phyloP scores from a whole-genome alignment of 2,888 invertebrate species.

The Myathropa florea region DNA sequence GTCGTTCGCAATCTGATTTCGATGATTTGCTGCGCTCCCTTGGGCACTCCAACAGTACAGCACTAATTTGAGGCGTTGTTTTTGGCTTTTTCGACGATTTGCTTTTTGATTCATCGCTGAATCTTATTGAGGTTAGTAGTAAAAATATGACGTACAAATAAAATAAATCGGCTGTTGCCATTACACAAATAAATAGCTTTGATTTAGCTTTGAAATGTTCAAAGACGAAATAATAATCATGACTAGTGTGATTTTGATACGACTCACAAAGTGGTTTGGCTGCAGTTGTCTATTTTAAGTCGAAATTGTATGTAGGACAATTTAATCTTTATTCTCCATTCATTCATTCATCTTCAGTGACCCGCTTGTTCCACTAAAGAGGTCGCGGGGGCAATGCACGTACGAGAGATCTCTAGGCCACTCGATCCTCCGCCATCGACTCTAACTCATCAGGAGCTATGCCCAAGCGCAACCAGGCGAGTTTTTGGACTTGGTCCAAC shows the following conservation, averaged over 20 bases:
- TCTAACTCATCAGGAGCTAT: too few species aligned
- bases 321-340: too few species aligned
- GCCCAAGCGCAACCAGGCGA: too few species aligned
- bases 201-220: constrained; percentile 7
- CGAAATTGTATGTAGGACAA: too few species aligned
- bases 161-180: constrained; percentile 49
- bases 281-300: too few species aligned
- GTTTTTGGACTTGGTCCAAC: too few species aligned
- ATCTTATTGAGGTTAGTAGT: constrained; percentile 28
- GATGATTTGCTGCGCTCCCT: constrained; percentile 6
- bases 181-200: constrained; percentile 8
- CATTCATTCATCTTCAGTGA: too few species aligned
- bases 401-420: too few species aligned
- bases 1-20: constrained; percentile 67
- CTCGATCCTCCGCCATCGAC: too few species aligned
- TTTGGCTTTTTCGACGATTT: constrained; percentile 16
- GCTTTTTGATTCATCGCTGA: constrained; percentile 2
- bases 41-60: constrained; percentile 73
- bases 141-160: constrained; percentile 55
- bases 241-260: neutral
- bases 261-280: neutral
- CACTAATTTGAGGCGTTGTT: constrained; percentile 70
- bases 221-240: constrained; percentile 9
- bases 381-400: too few species aligned
- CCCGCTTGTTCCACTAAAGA: too few species aligned